These are phyloP conservation scores for Papilio gigon DNA, from an alignment of 2,888 invertebrate genomes.

Conservation along the genomic window DNA sequence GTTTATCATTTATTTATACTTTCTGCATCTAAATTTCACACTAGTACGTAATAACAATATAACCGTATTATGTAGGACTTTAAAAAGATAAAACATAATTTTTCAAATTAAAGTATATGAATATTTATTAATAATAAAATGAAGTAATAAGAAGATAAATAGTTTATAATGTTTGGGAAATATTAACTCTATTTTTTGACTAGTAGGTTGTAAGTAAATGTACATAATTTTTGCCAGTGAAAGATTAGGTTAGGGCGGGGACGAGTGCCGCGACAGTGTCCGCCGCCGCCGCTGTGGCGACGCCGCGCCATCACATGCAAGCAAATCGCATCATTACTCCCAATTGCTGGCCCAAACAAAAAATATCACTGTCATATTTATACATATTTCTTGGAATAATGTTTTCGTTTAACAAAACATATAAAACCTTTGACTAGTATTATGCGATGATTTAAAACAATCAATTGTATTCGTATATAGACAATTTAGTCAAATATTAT, in stretches of 20 bases:
- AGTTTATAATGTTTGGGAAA: conserved; percentile 9
- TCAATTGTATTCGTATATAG: not conserved
- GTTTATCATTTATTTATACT: not conserved
- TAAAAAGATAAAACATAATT: conserved; percentile 5
- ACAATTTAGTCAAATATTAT: conserved; percentile 9
- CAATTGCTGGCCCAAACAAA: conserved; percentile 15
- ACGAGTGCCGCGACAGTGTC: not conserved
- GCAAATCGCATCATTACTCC: conserved; percentile 21
- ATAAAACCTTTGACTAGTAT: conserved; percentile 2
- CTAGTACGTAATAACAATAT: not conserved
- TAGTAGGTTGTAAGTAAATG: conserved; percentile 8
- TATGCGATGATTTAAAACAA: conserved; percentile 4
- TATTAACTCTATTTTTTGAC: conserved; percentile 16
- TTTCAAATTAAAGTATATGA: conserved; percentile 14
- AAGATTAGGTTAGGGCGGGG: conserved; percentile 14
- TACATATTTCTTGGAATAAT: conserved; percentile 10
- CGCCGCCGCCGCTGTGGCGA: not conserved
- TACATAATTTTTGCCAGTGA: conserved; percentile 9
- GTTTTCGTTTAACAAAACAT: not conserved
- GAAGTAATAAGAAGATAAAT: conserved; percentile 16
- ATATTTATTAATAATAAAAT: conserved; percentile 21
- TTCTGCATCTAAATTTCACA: not conserved
- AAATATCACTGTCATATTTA: not conserved
- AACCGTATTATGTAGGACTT: not conserved
- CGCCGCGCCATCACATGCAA: conserved; percentile 13